A percentile compares a stretch with the other conserved stretches of the same genome.
These are phyloP conservation scores for Chouioia cunea DNA, from an alignment of 2,888 invertebrate species.

Conservation along the genomic window DNA sequence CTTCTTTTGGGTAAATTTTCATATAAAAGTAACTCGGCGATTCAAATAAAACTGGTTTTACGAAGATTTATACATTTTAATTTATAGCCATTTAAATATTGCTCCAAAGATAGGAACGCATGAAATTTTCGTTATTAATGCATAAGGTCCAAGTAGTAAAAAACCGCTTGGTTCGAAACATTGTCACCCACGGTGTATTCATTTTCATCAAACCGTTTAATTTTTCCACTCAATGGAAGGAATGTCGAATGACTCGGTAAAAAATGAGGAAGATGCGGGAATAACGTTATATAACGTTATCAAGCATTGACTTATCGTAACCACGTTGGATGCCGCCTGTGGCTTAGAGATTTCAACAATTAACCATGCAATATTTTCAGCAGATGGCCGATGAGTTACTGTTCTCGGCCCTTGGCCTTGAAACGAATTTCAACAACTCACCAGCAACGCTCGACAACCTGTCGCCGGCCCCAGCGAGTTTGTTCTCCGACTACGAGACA, in stretches of 20 bases:
- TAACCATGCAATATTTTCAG: constrained; percentile 18
- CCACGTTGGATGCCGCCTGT: background rate
- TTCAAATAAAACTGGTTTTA: too few species aligned
- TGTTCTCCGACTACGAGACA: constrained; percentile 58
- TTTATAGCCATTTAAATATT: too few species aligned
- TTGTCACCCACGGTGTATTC: too few species aligned
- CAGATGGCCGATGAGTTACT: constrained; percentile 66
- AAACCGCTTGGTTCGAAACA: background rate
- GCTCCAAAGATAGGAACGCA: too few species aligned
- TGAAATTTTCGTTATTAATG: background rate
- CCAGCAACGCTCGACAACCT: constrained; percentile 53
- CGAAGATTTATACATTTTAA: too few species aligned
- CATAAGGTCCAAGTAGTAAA: background rate
- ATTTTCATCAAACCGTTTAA: too few species aligned
- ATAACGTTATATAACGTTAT: constrained; percentile 31
- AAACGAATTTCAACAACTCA: constrained; percentile 50
- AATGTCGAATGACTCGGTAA: constrained; percentile 8
- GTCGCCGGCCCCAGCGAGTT: constrained; percentile 48
- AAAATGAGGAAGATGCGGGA: constrained; percentile 15
- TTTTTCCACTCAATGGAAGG: too few species aligned
- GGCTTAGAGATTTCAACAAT: constrained; percentile 5
- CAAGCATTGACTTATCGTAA: constrained; percentile 13
- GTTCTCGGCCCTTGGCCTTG: constrained; percentile 64
- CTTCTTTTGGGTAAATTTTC: background rate
- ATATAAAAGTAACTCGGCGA: too few species aligned